Percentiles rank a stretch among this genome's conserved stretches.
Conservation (phyloP, 2,113 vertebrate species). For the Phoenicopterus ruber region DNA sequence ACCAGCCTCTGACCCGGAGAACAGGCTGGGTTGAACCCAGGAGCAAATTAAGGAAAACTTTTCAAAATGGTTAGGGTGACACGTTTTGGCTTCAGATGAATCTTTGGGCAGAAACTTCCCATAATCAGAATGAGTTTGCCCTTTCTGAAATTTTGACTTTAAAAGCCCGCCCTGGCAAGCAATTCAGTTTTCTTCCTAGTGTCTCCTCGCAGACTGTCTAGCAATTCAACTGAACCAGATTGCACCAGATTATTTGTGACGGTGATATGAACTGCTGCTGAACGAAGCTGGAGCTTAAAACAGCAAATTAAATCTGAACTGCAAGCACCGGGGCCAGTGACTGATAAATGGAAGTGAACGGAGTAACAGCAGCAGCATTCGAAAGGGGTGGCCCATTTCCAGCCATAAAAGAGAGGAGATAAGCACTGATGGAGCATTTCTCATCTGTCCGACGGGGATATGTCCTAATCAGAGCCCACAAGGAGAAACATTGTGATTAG, state of each 20-base stretch:
- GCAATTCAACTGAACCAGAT: not conserved
- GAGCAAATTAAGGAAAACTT: not conserved
- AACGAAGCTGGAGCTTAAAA: not conserved
- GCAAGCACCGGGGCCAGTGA: not conserved
- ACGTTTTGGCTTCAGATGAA: not conserved
- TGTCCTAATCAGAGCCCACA: not conserved
- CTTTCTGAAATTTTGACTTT: not conserved
- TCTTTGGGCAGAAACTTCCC: not conserved
- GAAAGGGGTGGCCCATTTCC: not conserved
- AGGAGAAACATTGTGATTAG: not conserved
- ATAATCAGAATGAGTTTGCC: not conserved
- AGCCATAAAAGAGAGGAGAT: not conserved
- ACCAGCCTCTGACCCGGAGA: not conserved
- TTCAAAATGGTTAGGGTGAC: not conserved
- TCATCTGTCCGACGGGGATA: not conserved
- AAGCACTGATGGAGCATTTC: not conserved
- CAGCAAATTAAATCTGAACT: conserved; percentile 19
- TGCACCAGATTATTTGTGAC: not conserved
- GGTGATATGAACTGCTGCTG: not conserved
- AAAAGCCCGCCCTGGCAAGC: not conserved
- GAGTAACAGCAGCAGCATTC: not conserved
- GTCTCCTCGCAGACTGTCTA: not conserved
- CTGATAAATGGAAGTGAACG: not conserved
- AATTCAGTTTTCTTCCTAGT: not conserved
- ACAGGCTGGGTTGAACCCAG: not conserved